Base-by-base conservation (phyloP, 2,888 invertebrate genomes). In the Barypeithes pellucidus region DNA sequence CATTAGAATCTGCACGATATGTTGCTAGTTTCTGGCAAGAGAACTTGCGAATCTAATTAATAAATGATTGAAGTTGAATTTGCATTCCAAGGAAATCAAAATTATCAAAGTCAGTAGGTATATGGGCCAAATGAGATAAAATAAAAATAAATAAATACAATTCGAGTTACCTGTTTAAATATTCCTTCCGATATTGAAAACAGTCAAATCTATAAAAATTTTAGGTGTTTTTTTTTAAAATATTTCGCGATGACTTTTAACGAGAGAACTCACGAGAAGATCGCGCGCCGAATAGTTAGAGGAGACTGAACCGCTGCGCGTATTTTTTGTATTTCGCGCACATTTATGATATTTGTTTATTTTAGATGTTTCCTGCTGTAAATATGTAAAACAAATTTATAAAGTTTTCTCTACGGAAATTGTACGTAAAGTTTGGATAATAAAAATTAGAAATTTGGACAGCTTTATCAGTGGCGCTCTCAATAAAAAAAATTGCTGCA, bases 311-410 rank as follows among this genome's bases (percentile, higher is more conserved):
- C 60, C 5, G n/a, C 2, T 11, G 39, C 8, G 47, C 16, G 47
- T n/a, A 59, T 45, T 50, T 68, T 73, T 73, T 69, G 68, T 57
- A 54, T 65, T 43, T 47, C 69, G 73, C 73, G 73, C 73, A 73
- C 63, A 62, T 65, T 63, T 18, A 47, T 22, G 63, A 14, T 63
- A 22, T 63, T 29, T 63, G 62, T 63, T 63, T 63, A 47, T 67
- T 72, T 67, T 63, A 61, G 67, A 57, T 57, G 72, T 67, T 71
- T 65, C 71, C 65, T 70, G 33, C 20, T 50, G 22, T 43, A 61
- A 68, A 60, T 67, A 20, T 16, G 57, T 43, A 16, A 43, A 43
- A 43, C 7, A 41, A 41, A 41, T 14, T 5, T 43, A 3, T 16
- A 1, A 41, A 14, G 41, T 41, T 14, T 43, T 16, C 43, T 16